Conservation (phyloP, 2,113 vertebrate genomes). For the Phaethon lepturus region DNA sequence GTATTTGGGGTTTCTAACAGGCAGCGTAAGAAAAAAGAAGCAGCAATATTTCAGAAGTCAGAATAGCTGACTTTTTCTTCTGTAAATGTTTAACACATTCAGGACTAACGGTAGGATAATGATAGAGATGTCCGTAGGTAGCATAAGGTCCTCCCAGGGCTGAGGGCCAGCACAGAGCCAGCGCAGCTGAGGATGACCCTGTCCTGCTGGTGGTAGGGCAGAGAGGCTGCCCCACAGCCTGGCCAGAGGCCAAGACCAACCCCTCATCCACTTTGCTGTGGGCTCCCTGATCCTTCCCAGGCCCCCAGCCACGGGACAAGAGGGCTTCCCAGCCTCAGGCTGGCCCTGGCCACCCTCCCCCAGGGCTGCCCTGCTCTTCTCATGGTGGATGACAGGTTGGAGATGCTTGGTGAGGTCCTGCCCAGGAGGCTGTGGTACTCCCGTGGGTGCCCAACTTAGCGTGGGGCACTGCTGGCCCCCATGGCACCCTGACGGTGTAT, state of each 20-base stretch:
- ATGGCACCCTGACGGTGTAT: accelerated
- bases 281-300: background rate
- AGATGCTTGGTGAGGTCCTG: background rate
- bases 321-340: background rate
- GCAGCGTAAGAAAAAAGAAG: background rate
- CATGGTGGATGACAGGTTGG: background rate
- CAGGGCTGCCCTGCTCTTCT: background rate
- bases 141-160: background rate
- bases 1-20: background rate
- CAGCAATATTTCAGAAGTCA: background rate
- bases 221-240: background rate
- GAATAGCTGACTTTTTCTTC: background rate
- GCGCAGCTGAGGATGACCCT: background rate
- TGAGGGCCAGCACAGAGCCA: background rate
- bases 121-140: background rate
- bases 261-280: background rate
- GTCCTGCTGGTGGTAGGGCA: background rate
- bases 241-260: background rate
- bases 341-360: background rate
- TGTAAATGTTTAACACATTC: background rate
- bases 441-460: too few relatives aligned
- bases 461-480: accelerated
- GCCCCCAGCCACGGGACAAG: background rate
- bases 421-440: background rate
- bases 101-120: background rate